Percentiles rank a stretch among this genome's conserved stretches.
Conservation (phyloP, 2,888 invertebrate genomes). For the Napeogenes sylphis region DNA sequence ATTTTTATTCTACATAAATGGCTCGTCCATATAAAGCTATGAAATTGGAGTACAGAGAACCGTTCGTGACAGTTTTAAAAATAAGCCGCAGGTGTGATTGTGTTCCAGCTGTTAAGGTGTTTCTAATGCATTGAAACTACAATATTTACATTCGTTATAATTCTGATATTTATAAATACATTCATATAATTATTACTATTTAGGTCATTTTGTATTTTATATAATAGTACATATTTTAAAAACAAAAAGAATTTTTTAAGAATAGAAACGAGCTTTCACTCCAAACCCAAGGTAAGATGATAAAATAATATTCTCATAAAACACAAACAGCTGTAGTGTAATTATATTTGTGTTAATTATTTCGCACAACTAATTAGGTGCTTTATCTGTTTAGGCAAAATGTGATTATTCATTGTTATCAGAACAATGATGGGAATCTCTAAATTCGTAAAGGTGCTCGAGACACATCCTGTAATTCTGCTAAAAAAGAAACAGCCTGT, state of each 20-base stretch:
- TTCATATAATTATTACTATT: too few species aligned
- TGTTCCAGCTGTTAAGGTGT: conserved; percentile 17
- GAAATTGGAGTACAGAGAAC: conserved; percentile 54
- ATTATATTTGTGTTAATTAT: not conserved
- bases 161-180: too few species aligned
- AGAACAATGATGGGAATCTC: conserved; percentile 40
- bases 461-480: too few species aligned
- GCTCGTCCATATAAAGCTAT: conserved; percentile 30
- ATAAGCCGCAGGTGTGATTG: conserved; percentile 46
- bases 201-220: too few species aligned
- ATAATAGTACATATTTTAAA: too few species aligned
- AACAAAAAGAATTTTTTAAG: too few species aligned
- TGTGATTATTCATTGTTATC: conserved; percentile 32
- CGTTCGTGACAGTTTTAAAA: conserved; percentile 57
- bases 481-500: too few species aligned
- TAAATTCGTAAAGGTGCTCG: not conserved
- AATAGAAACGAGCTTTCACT: not conserved
- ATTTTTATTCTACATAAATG: conserved; percentile 31
- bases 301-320: too few species aligned
- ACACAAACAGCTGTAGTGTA: not conserved
- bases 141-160: not conserved
- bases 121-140: not conserved
- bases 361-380: conserved; percentile 22
- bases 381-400: conserved; percentile 37
- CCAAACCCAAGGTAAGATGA: not conserved